Evolutionary conservation across 2,888 invertebrate genomes (phyloP).

Genomic region (Poecilobothrus nobilitatus): DNA sequence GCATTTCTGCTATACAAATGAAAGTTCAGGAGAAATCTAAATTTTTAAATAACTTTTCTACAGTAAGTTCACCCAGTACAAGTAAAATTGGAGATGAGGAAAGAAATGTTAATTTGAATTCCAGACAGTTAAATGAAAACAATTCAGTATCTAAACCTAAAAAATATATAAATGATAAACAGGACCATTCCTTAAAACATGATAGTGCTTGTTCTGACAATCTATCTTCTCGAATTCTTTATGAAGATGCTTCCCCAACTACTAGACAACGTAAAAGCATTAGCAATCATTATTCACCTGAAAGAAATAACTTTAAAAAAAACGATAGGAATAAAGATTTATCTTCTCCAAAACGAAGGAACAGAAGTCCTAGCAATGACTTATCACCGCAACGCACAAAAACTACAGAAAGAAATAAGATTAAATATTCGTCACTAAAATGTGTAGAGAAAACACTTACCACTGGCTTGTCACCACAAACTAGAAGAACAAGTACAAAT

Average conservation of each 20-base stretch:
- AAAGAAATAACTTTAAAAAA: neutral
- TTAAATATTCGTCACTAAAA: too few relatives aligned
- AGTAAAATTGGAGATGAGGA: constrained; percentile 25
- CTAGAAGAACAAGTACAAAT: neutral
- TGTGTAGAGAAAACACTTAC: too few relatives aligned
- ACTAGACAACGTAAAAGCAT: constrained; percentile 26
- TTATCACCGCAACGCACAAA: too few relatives aligned
- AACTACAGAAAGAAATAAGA: too few relatives aligned
- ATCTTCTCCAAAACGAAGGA: constrained; percentile 18
- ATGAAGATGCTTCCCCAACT: too few relatives aligned
- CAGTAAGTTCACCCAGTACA: neutral
- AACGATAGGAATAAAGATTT: constrained; percentile 19
- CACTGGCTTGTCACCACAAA: too few relatives aligned
- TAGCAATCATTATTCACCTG: constrained; percentile 14
- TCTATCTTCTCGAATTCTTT: too few relatives aligned
- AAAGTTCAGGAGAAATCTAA: neutral
- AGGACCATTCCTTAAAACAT: too few relatives aligned
- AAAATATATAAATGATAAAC: too few relatives aligned
- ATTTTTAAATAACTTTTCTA: neutral
- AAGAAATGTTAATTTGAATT: constrained; percentile 15
- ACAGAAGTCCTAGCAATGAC: neutral
- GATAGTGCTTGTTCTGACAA: too few relatives aligned
- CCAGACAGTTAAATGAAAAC: too few relatives aligned
- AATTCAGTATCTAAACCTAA: too few relatives aligned
- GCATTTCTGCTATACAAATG: constrained; percentile 26